Base-by-base conservation (phyloP, 2,888 invertebrate species). In the Pristionchus entomophagus region DNA sequence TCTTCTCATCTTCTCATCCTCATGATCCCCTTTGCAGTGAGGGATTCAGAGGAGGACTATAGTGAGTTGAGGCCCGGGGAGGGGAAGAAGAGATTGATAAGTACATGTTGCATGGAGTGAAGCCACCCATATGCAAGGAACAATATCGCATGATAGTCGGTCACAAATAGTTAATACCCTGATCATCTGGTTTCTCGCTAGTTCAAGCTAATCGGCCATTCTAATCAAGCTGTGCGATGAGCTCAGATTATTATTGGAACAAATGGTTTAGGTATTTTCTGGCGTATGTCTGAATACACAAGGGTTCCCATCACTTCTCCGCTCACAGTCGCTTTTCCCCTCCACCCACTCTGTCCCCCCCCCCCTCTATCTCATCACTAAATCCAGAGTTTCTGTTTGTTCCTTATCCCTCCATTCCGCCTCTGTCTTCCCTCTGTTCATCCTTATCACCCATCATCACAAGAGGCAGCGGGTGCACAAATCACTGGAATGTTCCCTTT, bases 371-470 rank as follows among this genome's bases (percentile, higher is more conserved):
- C 78, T 78, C 78, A 49, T 78, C 41, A 38, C 73, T 73, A 45
- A 73, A 45, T 65, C 65, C 73, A 45, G 26, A 51, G 51, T 78
- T 78, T 78, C 78, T 53, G 32, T 78, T 78, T 53, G 51, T 78
- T 78, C 51, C 78, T 51, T 78, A 51, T 78, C 78, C 78, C 78
- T 78, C 51, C 78, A 32, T 51, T 53, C 78, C 78, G 35, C 35
- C 51, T 51, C 78, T 41, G 51, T 53, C 51, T 78, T 78, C 78
- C 49, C 10, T 29, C 35, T n/a, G n/a, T 12, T 78, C 5, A 0
- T 78, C 78, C 32, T 53, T 51, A 41, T 78, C 49, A 49, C n/a
- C 45, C 19, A 51, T 49, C 78, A 78, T 73, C 73, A 73, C 73
- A 73, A 73, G 65, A n/a, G 59, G 26, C n/a, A 3, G 35, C 22